Base-by-base conservation (phyloP, 2,888 invertebrate species). In the Watsonalla cultraria region DNA sequence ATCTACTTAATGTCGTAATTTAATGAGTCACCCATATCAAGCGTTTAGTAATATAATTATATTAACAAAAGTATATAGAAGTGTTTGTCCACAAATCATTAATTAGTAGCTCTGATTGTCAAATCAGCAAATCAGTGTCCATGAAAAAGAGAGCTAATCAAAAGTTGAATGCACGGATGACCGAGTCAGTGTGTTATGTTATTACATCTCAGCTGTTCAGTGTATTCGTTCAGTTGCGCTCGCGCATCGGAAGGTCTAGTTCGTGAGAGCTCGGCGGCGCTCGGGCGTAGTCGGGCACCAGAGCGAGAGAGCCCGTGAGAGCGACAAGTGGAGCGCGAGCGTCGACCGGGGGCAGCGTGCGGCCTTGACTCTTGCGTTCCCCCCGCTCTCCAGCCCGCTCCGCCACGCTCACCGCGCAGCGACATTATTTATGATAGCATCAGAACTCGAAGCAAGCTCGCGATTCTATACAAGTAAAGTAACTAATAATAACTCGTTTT, bases 331-430 rank as follows among this genome's bases (percentile, higher is more conserved):
- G 86, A 84, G 82, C 86, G 86, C 87, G 92, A 96, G 95, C 93
- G 96, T 96, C 88, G 96, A 94, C 82, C 90, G 92, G 92, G 93
- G 93, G 93, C 93, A 93, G 92, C 93, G 93, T 92, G 93, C 93
- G 93, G 92, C 94, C 94, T 94, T 94, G 94, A 94, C 93, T 93
- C 92, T 91, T 88, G 82, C 79, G 80, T 76, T 68, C 65, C 70
- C 68, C 62, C 56, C 64, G 58, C 68, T 56, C 67, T 71, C 64
- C 76, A 61, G 24, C 24, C 72, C 74, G 66, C 78, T 68, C 66
- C 77, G 72, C 81, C 74, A 74, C 79, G 78, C 80, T 78, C 77
- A 68, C 84, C 84, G 83, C 83, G 73, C 88, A 82, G 82, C 85
- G 80, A 87, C 84, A 88, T 90, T 88, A 89, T 89, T 90, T 88